Evolutionary conservation across 1,140 invertebrate species (phyloP).

Genomic region (Trissolcus basalis): DNA sequence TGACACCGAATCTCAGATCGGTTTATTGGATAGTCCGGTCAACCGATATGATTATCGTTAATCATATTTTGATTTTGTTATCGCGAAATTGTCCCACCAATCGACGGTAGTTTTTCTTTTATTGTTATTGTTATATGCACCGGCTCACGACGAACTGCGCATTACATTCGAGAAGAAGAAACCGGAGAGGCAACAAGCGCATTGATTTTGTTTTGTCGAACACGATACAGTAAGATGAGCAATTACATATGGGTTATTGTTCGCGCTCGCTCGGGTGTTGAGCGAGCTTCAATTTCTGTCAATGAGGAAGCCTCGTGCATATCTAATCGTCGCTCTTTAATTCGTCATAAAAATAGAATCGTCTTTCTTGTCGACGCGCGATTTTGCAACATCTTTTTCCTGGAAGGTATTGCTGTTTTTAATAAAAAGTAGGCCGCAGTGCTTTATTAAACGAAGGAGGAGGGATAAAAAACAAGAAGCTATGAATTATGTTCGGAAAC

Average conservation of each 20-base stretch:
- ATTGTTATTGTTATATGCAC: slow-evolving; percentile 21
- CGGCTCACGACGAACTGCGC: slow-evolving; percentile 10
- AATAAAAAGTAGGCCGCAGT: slow-evolving; percentile 56
- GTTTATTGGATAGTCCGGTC: slow-evolving; percentile 19
- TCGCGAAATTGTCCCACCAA: slow-evolving; percentile 16
- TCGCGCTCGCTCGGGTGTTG: slow-evolving; percentile 29
- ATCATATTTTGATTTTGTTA: slow-evolving; percentile 37
- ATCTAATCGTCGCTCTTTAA: not conserved
- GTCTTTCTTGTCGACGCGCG: not conserved
- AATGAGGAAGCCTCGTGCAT: slow-evolving; percentile 5
- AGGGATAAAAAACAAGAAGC: slow-evolving; percentile 52
- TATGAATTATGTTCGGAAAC: slow-evolving; percentile 26
- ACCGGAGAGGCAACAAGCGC: slow-evolving; percentile 28
- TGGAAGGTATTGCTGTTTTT: not conserved
- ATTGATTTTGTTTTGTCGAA: slow-evolving; percentile 50
- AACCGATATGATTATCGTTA: slow-evolving; percentile 24
- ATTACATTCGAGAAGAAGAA: slow-evolving; percentile 28
- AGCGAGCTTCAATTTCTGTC: slow-evolving; percentile 32
- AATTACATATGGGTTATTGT: slow-evolving; percentile 12
- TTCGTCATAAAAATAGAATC: not conserved
- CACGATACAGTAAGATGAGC: slow-evolving; percentile 29
- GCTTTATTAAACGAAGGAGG: slow-evolving; percentile 51
- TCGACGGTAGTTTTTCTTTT: slow-evolving; percentile 22
- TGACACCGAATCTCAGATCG: slow-evolving; percentile 2
- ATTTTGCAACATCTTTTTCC: not conserved